phyloP scores from a whole-genome alignment of 2,797 vertebrate species.

The Hozukius guyotensis region DNA sequence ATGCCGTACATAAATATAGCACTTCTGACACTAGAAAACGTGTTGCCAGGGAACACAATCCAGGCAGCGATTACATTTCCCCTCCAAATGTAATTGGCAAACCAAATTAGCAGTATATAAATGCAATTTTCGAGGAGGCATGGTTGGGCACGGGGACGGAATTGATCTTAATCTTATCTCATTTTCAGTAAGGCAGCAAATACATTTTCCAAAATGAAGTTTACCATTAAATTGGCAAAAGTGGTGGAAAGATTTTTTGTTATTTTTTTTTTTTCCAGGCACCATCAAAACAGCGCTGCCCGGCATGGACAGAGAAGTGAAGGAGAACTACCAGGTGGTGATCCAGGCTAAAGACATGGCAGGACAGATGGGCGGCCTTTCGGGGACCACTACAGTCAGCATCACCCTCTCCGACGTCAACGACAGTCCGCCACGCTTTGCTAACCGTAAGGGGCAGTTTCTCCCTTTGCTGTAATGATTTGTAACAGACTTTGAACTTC shows the following conservation, averaged over 20 bases:
- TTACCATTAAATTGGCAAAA: slow-evolving; percentile 8
- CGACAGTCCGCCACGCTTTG: slow-evolving; percentile 94
- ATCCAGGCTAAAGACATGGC: slow-evolving; percentile 99
- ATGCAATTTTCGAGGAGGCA: slow-evolving; percentile 29
- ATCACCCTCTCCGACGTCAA: slow-evolving; percentile 95
- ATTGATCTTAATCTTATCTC: slow-evolving; percentile 35
- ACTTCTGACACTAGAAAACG: not conserved
- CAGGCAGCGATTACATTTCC: slow-evolving; percentile 23
- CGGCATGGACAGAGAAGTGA: slow-evolving; percentile 96
- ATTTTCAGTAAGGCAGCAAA: slow-evolving; percentile 23
- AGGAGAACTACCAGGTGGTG: slow-evolving; percentile 95
- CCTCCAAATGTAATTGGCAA: slow-evolving; percentile 18
- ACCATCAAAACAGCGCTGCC: slow-evolving; percentile 95
- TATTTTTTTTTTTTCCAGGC: slow-evolving; percentile 74
- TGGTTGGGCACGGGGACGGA: not conserved
- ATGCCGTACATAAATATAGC: not conserved
- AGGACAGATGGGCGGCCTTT: slow-evolving; percentile 96
- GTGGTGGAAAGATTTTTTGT: not conserved
- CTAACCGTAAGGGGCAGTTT: slow-evolving; percentile 87
- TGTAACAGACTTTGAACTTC: not conserved
- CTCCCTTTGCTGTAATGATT: not conserved
- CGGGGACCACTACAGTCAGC: slow-evolving; percentile 94
- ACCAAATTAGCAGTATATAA: slow-evolving; percentile 26
- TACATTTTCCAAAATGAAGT: slow-evolving; percentile 2
- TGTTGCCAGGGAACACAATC: slow-evolving; percentile 32